Conservation (phyloP, 2,888 invertebrate species). For the Lepidonotus clava region DNA sequence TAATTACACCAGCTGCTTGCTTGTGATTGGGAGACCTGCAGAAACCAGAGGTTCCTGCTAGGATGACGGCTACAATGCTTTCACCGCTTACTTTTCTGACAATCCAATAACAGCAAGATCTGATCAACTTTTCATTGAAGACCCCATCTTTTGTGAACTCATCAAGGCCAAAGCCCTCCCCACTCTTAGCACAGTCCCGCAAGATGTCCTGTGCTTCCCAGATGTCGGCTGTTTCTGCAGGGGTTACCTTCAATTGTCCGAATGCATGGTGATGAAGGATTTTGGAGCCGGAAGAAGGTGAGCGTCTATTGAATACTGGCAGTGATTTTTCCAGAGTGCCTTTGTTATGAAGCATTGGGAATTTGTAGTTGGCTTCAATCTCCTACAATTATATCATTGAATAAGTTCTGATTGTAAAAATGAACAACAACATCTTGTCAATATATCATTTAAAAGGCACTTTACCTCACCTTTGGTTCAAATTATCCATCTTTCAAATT, state of each 20-base stretch:
- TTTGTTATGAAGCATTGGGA: no score
- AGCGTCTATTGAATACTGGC: no score
- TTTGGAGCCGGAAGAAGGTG: no score
- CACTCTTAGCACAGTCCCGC: neutral
- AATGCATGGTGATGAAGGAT: neutral
- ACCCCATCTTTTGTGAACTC: slow-evolving; percentile 23
- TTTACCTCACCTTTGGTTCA: no score
- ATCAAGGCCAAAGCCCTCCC: neutral
- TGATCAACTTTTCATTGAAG: slow-evolving; percentile 6
- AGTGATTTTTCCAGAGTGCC: no score
- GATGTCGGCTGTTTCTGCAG: neutral
- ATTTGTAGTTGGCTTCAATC: no score
- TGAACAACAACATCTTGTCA: no score
- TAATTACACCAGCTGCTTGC: neutral
- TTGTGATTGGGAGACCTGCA: neutral
- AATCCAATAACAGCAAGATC: neutral
- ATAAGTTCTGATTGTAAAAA: no score
- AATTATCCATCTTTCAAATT: no score
- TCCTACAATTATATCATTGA: no score
- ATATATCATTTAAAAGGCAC: no score
- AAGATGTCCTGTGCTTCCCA: neutral
- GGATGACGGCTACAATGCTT: neutral
- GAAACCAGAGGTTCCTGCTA: neutral
- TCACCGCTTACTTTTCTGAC: neutral
- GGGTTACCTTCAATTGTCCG: neutral